A percentile compares a stretch with the other conserved stretches of the same genome.
phyloP scores from a whole-genome alignment of 2,888 invertebrate genomes.

The Microctonus hyperodae region DNA sequence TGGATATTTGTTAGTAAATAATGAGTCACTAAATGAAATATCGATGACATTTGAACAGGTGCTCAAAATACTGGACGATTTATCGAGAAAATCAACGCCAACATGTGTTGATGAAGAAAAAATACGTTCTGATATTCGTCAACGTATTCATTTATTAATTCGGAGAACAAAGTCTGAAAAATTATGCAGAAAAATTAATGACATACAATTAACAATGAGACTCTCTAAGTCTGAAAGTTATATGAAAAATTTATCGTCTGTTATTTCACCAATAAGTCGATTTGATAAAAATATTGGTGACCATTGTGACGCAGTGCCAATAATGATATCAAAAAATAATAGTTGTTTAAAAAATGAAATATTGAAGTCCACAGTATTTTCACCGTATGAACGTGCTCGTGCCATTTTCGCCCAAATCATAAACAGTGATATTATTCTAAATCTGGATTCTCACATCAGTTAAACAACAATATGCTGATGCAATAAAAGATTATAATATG shows the following conservation, averaged over 20 bases:
- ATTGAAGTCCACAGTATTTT: slow-evolving; percentile 22
- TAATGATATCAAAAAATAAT: slow-evolving; percentile 18
- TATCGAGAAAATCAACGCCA: slow-evolving; percentile 34
- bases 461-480: slow-evolving; percentile 23
- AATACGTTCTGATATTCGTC: slow-evolving; percentile 42
- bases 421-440: slow-evolving; percentile 47
- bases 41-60: slow-evolving; percentile 51
- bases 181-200: slow-evolving; percentile 41
- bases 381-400: slow-evolving; percentile 50
- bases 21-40: slow-evolving; percentile 55
- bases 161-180: slow-evolving; percentile 58
- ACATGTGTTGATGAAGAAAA: not conserved
- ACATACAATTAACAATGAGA: slow-evolving; percentile 42
- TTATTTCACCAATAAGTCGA: slow-evolving; percentile 40
- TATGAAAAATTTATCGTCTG: slow-evolving; percentile 38
- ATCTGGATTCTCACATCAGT: slow-evolving; percentile 39
- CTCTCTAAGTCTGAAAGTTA: slow-evolving; percentile 53
- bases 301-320: slow-evolving; percentile 36
- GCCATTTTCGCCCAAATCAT: slow-evolving; percentile 55
- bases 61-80: slow-evolving; percentile 48
- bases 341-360: not conserved
- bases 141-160: slow-evolving; percentile 49
- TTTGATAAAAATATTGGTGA: slow-evolving; percentile 54
- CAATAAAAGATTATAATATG: not conserved
- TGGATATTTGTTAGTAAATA: slow-evolving; percentile 52